Conservation (phyloP, 2,113 vertebrate species). For the Miniopterus natalensis region DNA sequence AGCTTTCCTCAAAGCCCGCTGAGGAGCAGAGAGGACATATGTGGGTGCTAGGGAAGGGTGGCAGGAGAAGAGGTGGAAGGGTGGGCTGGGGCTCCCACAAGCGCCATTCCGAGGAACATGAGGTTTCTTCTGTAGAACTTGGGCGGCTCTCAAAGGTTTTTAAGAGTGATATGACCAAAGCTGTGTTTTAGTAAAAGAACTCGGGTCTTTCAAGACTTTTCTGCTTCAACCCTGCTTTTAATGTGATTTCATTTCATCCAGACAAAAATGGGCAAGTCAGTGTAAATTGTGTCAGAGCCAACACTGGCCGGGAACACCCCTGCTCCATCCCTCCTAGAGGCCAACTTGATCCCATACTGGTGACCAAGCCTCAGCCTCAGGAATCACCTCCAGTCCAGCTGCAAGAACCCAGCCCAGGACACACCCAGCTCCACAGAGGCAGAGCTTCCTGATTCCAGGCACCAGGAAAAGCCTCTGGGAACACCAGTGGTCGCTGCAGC, state of each 20-base stretch:
- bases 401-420: background rate
- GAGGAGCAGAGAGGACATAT: background rate
- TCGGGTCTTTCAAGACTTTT: constrained; percentile 24
- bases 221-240: constrained; percentile 27
- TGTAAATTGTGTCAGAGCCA: background rate
- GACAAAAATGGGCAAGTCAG: background rate
- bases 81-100: background rate
- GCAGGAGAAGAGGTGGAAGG: background rate
- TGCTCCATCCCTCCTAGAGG: accelerated
- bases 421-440: background rate
- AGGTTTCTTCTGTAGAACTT: constrained; percentile 11
- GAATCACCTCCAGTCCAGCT: background rate
- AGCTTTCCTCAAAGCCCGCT: background rate
- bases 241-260: constrained; percentile 3
- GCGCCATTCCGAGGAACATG: background rate
- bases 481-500: background rate
- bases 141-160: constrained; percentile 21
- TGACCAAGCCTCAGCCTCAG: constrained; percentile 1
- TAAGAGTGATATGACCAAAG: constrained; percentile 28
- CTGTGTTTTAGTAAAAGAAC: constrained; percentile 39
- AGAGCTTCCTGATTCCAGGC: background rate
- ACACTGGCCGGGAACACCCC: background rate
- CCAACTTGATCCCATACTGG: background rate
- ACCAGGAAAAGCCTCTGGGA: background rate
- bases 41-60: too few species aligned